These are phyloP conservation scores for Clusia tigrina DNA, from an alignment of 2,888 invertebrate species.

Conservation along the genomic window DNA sequence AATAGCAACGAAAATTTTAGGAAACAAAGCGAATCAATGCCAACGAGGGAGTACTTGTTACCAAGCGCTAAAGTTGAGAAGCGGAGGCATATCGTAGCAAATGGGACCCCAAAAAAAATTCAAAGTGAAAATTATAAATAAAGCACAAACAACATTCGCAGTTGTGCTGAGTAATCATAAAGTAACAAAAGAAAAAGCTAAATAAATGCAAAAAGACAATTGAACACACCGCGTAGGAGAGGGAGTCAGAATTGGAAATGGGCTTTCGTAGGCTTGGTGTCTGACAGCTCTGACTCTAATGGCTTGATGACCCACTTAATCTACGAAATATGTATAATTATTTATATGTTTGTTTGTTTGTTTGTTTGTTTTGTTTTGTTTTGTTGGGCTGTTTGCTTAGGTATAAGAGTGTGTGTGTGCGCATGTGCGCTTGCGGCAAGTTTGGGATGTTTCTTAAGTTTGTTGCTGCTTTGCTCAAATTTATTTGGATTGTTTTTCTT, in stretches of 20 bases:
- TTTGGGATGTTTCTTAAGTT: background rate
- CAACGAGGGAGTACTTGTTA: background rate
- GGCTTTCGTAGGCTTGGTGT: constrained; percentile 13
- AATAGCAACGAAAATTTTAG: background rate
- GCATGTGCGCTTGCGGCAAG: background rate
- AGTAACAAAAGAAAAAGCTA: background rate
- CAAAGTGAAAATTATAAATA: background rate
- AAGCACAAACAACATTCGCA: background rate
- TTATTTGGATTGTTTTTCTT: background rate
- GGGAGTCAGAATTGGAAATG: too few species aligned
- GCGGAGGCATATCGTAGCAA: too few species aligned
- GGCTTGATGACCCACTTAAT: constrained; percentile 32
- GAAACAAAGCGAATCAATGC: background rate
- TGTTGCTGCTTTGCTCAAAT: constrained; percentile 3
- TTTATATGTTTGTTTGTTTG: too few species aligned
- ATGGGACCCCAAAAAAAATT: background rate
- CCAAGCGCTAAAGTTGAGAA: too few species aligned
- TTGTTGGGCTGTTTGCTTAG: too few species aligned
- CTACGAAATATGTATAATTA: constrained; percentile 23
- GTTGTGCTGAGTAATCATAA: background rate
- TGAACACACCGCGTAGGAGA: constrained; percentile 2
- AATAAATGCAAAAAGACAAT: constrained; percentile 1
- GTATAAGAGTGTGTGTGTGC: constrained; percentile 12
- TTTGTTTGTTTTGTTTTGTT: too few species aligned
- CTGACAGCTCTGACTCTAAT: constrained; percentile 19